Percentiles rank a stretch among this genome's conserved stretches.
phyloP scores from a whole-genome alignment of 2,888 invertebrate genomes.

The Celastrina argiolus region DNA sequence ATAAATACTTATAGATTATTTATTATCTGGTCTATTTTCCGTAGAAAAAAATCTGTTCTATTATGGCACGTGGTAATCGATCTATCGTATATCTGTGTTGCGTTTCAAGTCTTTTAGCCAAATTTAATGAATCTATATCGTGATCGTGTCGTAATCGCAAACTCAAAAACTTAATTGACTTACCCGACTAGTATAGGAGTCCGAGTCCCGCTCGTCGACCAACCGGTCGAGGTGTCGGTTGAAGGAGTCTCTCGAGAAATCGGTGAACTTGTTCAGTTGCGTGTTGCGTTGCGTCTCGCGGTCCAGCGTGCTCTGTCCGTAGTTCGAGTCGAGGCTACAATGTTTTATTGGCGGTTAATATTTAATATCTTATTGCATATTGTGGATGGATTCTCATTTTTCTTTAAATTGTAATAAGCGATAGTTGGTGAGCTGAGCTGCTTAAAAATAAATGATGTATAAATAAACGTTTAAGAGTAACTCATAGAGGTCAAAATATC shows the following conservation, averaged over 20 bases:
- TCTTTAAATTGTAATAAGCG: not conserved
- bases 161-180: conserved; percentile 34
- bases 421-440: not conserved
- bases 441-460: conserved; percentile 2
- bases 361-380: conserved; percentile 1
- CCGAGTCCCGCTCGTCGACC: conserved; percentile 64
- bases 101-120: no score
- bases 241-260: conserved; percentile 62
- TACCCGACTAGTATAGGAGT: conserved; percentile 63
- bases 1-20: no score
- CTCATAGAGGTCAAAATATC: no score
- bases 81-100: no score
- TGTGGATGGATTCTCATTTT: not conserved
- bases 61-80: no score
- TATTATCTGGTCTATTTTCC: no score
- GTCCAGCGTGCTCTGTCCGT: conserved; percentile 67
- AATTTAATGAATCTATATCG: no score
- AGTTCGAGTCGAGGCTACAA: conserved; percentile 32
- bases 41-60: no score
- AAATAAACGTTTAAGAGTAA: no score
- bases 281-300: conserved; percentile 81
- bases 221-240: conserved; percentile 66
- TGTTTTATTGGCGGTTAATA: conserved; percentile 22
- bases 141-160: not conserved
- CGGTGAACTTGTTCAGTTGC: conserved; percentile 76